Conservation (phyloP, 2,888 invertebrate species). For the Encarsia formosa region DNA sequence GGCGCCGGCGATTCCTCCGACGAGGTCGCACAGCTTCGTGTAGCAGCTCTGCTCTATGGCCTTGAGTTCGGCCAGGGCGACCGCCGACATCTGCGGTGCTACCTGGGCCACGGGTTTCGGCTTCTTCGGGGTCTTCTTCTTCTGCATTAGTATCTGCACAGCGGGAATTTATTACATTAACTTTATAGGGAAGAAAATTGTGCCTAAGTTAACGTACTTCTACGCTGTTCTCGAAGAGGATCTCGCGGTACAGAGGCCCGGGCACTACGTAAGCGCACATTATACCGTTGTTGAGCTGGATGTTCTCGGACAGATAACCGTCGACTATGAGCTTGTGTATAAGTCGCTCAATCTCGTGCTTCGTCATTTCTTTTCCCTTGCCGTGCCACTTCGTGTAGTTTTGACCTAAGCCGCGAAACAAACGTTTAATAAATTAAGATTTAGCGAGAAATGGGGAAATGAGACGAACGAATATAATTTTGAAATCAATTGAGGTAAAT, state of each 20-base stretch:
- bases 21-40: conserved; percentile 54
- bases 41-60: conserved; percentile 57
- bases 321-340: conserved; percentile 78
- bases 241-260: conserved; percentile 57
- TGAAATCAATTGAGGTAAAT: too few relatives aligned
- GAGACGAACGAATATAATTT: neutral
- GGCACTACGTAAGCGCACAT: conserved; percentile 77
- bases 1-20: conserved; percentile 55
- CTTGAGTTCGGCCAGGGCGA: conserved; percentile 16
- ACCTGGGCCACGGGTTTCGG: neutral
- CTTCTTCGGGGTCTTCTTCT: neutral
- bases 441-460: neutral
- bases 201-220: neutral
- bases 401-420: too few relatives aligned
- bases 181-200: too few relatives aligned
- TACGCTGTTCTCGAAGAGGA: neutral
- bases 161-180: too few relatives aligned
- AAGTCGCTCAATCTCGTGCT: conserved; percentile 74
- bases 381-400: conserved; percentile 54
- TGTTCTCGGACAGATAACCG: conserved; percentile 69
- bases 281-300: conserved; percentile 74
- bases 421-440: neutral
- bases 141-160: neutral
- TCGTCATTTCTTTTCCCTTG: conserved; percentile 61
- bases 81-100: neutral